phyloP scores from a whole-genome alignment of 2,797 vertebrate genomes.

The Podarcis siculus region DNA sequence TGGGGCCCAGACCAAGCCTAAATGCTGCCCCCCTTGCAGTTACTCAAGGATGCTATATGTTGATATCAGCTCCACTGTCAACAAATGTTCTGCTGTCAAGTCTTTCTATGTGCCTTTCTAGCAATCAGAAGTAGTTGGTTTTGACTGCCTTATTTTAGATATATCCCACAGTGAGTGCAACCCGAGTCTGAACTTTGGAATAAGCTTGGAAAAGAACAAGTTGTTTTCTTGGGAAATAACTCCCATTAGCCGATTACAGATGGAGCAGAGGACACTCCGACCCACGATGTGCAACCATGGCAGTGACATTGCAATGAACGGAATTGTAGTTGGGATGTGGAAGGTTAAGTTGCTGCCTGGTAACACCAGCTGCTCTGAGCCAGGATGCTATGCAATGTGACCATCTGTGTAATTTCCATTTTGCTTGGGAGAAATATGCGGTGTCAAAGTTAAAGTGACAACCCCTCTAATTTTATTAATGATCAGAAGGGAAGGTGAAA shows the following conservation, averaged over 20 bases:
- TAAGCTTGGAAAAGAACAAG: constrained; percentile 2
- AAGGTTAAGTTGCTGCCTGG: constrained; percentile 15
- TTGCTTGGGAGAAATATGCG: constrained; percentile 54
- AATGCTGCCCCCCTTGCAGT: too few relatives aligned
- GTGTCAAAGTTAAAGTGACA: constrained; percentile 66
- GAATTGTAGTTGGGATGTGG: constrained; percentile 27
- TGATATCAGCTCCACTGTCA: too few relatives aligned
- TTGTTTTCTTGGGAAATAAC: not conserved
- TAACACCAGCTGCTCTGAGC: constrained; percentile 21
- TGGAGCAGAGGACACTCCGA: not conserved
- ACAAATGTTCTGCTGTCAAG: too few relatives aligned
- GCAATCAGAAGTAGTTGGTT: too few relatives aligned
- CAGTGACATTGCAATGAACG: not conserved
- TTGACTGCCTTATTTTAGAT: too few relatives aligned
- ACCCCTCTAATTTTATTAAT: constrained; percentile 71
- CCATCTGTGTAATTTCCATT: constrained; percentile 37
- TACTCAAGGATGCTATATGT: too few relatives aligned
- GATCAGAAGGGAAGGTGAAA: constrained; percentile 11
- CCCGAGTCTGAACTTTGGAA: not conserved
- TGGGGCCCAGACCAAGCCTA: too few relatives aligned
- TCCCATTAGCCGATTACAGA: not conserved
- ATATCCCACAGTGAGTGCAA: not conserved
- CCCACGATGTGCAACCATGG: not conserved
- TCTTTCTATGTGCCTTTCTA: too few relatives aligned
- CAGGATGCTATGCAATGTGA: constrained; percentile 6